These are phyloP conservation scores for Monopterus albus DNA, from an alignment of 2,113 vertebrate genomes.

Conservation along the genomic window DNA sequence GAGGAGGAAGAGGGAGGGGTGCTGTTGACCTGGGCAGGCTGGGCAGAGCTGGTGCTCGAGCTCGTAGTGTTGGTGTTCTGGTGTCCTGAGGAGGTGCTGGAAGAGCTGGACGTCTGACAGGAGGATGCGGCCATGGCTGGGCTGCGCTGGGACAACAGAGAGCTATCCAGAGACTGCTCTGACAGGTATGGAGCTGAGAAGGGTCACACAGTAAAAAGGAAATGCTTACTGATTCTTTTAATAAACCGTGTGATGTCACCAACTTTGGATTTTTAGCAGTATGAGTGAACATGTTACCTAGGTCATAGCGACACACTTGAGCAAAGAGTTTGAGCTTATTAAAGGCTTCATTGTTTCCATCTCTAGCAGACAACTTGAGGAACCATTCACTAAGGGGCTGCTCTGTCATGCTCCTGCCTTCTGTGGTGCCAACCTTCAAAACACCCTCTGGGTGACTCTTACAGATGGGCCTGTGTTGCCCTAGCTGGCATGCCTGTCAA, in stretches of 20 bases:
- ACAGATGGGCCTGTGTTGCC: constrained; percentile 95
- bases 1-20: constrained; percentile 85
- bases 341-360: constrained; percentile 89
- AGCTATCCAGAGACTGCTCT: constrained; percentile 92
- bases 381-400: constrained; percentile 96
- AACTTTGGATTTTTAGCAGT: background rate
- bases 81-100: constrained; percentile 82
- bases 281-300: constrained; percentile 81
- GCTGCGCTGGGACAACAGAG: constrained; percentile 91
- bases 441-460: constrained; percentile 91
- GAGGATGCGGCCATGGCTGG: constrained; percentile 81
- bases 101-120: constrained; percentile 75
- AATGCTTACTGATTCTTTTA: background rate
- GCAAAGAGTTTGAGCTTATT: constrained; percentile 95
- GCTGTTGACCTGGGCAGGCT: constrained; percentile 81
- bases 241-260: background rate
- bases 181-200: constrained; percentile 92
- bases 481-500: constrained; percentile 93
- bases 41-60: constrained; percentile 82
- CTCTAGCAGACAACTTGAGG: constrained; percentile 88
- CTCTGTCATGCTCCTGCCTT: constrained; percentile 89
- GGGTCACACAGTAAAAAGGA: constrained; percentile 2
- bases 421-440: constrained; percentile 89
- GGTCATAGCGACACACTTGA: constrained; percentile 94
- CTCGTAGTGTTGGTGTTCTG: constrained; percentile 84